Evolutionary conservation across 2,113 vertebrate genomes (phyloP).

Genomic region (Mustela lutreola): DNA sequence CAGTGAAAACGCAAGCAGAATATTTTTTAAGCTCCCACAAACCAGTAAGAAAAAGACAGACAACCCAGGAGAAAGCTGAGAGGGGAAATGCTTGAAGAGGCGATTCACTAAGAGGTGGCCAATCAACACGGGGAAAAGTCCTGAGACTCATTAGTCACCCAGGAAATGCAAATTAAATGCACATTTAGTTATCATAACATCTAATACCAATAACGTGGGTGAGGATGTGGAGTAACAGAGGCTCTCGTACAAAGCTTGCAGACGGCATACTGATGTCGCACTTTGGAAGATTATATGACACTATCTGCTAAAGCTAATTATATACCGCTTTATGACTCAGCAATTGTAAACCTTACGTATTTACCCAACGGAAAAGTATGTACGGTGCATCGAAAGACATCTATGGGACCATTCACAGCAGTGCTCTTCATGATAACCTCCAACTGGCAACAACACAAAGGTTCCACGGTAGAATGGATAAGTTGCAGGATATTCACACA

Average conservation of each 20-base stretch:
- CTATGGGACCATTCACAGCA: background rate
- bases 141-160: slow-evolving; percentile 36
- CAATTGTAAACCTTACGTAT: slow-evolving; percentile 8
- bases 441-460: background rate
- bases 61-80: background rate
- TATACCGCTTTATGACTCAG: slow-evolving; percentile 44
- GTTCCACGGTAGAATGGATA: background rate
- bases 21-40: slow-evolving; percentile 6
- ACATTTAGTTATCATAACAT: background rate
- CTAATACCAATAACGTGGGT: background rate
- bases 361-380: slow-evolving; percentile 28
- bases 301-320: slow-evolving; percentile 59
- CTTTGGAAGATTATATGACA: slow-evolving; percentile 37
- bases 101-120: background rate
- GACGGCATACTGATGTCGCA: background rate
- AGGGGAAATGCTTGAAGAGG: background rate
- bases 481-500: background rate
- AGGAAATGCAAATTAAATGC: slow-evolving; percentile 56
- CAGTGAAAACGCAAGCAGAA: background rate
- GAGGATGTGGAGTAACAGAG: background rate
- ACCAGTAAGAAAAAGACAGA: background rate
- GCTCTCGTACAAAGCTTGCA: background rate
- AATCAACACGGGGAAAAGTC: background rate
- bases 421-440: background rate
- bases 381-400: background rate